phyloP scores from a whole-genome alignment of 2,797 vertebrate genomes.

The Squalus acanthias region DNA sequence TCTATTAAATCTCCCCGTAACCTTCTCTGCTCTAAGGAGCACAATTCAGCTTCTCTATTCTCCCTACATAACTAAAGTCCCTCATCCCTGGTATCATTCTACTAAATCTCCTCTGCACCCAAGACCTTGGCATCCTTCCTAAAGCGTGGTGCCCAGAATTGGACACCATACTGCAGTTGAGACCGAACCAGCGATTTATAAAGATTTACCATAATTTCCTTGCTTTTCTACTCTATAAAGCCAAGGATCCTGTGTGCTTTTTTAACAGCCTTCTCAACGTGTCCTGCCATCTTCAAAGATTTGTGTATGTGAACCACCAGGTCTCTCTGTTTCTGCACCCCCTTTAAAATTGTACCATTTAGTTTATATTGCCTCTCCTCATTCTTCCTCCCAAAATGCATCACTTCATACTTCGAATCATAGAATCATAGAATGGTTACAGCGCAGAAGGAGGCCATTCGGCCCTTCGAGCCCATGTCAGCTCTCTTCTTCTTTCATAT shows the following conservation, averaged over 20 bases:
- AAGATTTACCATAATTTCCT: not conserved
- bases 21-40: not conserved
- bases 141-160: not conserved
- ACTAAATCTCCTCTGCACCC: too few species aligned
- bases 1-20: not conserved
- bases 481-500: too few species aligned
- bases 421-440: too few species aligned
- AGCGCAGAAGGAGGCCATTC: too few species aligned
- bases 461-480: too few species aligned
- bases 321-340: not conserved
- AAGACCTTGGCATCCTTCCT: not conserved
- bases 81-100: not conserved
- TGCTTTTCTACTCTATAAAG: not conserved
- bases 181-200: not conserved
- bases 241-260: not conserved
- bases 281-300: not conserved
- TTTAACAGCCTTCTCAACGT: not conserved
- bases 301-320: not conserved
- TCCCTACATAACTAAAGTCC: not conserved
- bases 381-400: not conserved
- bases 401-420: not conserved
- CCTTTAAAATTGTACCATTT: not conserved
- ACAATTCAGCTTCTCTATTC: not conserved
- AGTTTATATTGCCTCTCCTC: not conserved
- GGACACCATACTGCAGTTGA: not conserved